Evolutionary conservation across 1,140 invertebrate genomes (phyloP).

Genomic region (Brachystomella parvula): DNA sequence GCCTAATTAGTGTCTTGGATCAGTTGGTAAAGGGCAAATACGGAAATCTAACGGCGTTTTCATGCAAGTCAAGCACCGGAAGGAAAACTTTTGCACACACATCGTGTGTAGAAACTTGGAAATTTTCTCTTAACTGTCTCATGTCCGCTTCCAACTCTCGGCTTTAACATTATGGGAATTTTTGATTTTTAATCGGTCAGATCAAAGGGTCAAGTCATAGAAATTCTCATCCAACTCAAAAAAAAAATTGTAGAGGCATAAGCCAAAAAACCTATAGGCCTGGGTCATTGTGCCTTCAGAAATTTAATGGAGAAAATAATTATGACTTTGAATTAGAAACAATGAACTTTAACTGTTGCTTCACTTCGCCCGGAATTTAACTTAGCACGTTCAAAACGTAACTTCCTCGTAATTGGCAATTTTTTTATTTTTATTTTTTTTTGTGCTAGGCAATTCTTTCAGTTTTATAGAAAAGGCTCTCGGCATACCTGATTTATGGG

Average conservation of each 20-base stretch:
- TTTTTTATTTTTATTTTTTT: too few relatives aligned
- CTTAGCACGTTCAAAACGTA: not conserved
- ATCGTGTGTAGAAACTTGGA: not conserved
- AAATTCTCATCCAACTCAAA: not conserved
- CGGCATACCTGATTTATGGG: too few relatives aligned
- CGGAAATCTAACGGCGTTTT: conserved; percentile 1
- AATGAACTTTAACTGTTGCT: conserved; percentile 22
- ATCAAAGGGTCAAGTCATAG: conserved; percentile 3
- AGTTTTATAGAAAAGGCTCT: too few relatives aligned
- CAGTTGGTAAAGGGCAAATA: not conserved
- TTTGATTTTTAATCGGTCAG: conserved; percentile 12
- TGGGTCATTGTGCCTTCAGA: conserved; percentile 34
- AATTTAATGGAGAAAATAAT: not conserved
- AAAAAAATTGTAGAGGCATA: too few relatives aligned
- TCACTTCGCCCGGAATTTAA: not conserved
- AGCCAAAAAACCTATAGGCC: not conserved
- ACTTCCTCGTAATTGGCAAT: too few relatives aligned
- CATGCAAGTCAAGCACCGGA: not conserved
- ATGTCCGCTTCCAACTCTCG: not conserved
- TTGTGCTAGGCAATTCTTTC: too few relatives aligned
- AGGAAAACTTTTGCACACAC: not conserved
- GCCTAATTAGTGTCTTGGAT: not conserved
- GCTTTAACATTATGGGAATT: conserved; percentile 6
- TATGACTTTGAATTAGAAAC: not conserved
- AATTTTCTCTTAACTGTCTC: conserved; percentile 11